These are phyloP conservation scores for Cantharis rufa DNA, from an alignment of 2,888 invertebrate species.

Conservation along the genomic window DNA sequence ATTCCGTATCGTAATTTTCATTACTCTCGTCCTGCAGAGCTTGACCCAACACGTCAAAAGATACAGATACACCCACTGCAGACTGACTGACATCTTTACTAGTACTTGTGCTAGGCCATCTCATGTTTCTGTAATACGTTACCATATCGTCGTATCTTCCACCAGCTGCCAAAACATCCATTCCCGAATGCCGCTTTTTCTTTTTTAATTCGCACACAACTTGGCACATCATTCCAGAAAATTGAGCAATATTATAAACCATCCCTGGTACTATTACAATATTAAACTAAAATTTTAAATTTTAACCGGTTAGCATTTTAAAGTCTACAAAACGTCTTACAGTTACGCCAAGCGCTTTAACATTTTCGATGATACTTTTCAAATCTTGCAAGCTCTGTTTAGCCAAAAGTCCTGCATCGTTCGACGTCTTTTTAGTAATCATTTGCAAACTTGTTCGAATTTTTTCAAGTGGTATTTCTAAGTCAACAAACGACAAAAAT, in stretches of 20 bases:
- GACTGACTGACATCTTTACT: slow-evolving; percentile 53
- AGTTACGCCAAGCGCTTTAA: slow-evolving; percentile 75
- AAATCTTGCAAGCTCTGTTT: slow-evolving; percentile 76
- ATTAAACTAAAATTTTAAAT: slow-evolving; percentile 62
- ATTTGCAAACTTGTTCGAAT: slow-evolving; percentile 64
- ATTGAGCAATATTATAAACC: slow-evolving; percentile 65
- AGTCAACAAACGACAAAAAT: slow-evolving; percentile 69
- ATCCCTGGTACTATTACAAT: slow-evolving; percentile 64
- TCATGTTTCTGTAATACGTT: slow-evolving; percentile 65
- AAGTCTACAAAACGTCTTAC: slow-evolving; percentile 54
- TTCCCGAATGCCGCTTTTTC: slow-evolving; percentile 60
- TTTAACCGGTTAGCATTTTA: background rate
- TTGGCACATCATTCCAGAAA: slow-evolving; percentile 72
- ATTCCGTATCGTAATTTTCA: slow-evolving; percentile 47
- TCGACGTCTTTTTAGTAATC: slow-evolving; percentile 68
- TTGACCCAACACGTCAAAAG: slow-evolving; percentile 75
- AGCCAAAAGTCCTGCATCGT: slow-evolving; percentile 68
- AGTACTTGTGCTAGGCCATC: slow-evolving; percentile 43
- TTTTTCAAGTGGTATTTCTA: slow-evolving; percentile 66
- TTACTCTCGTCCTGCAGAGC: slow-evolving; percentile 61
- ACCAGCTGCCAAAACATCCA: slow-evolving; percentile 81
- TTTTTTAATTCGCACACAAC: slow-evolving; percentile 64
- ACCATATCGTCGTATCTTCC: slow-evolving; percentile 89
- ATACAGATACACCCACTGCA: slow-evolving; percentile 85
- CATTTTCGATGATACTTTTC: slow-evolving; percentile 71